Evolutionary conservation across 2,888 invertebrate species (phyloP).

Genomic region (Trimorus sp.): DNA sequence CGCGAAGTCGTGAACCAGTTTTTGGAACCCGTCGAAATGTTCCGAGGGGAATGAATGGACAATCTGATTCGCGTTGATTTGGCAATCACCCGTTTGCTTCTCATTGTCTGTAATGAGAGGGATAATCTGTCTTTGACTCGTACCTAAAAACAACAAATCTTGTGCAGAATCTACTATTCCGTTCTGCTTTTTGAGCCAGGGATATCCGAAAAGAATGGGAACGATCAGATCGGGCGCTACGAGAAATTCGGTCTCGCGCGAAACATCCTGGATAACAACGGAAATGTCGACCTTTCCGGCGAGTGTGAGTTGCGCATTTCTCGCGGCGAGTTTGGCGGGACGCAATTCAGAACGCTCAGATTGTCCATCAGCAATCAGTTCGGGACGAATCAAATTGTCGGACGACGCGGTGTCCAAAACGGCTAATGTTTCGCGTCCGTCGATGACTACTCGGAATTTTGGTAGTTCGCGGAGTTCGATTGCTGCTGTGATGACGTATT

Average conservation of each 20-base stretch:
- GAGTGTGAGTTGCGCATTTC: neutral
- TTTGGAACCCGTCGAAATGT: neutral
- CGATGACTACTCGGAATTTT: neutral
- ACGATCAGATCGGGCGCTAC: constrained; percentile 1
- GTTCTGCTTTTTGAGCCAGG: neutral
- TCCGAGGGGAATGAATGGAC: too few relatives aligned
- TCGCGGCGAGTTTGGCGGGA: neutral
- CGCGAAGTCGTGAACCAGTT: neutral
- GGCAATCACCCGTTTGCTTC: too few relatives aligned
- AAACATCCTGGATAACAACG: neutral
- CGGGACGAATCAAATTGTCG: constrained; percentile 10
- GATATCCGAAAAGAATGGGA: constrained; percentile 7
- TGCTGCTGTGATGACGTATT: constrained; percentile 2
- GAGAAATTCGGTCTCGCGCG: neutral
- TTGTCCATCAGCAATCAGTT: neutral
- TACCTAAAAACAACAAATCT: neutral
- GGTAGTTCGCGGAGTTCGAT: neutral
- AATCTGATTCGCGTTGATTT: too few relatives aligned
- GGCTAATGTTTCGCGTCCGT: neutral
- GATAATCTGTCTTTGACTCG: neutral
- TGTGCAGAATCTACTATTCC: constrained; percentile 1
- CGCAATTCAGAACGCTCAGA: neutral
- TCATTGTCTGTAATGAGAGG: neutral
- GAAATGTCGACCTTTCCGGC: neutral
- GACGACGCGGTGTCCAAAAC: constrained; percentile 12